Conservation (phyloP, 2,797 vertebrate species). For the Galaxias olidus region DNA sequence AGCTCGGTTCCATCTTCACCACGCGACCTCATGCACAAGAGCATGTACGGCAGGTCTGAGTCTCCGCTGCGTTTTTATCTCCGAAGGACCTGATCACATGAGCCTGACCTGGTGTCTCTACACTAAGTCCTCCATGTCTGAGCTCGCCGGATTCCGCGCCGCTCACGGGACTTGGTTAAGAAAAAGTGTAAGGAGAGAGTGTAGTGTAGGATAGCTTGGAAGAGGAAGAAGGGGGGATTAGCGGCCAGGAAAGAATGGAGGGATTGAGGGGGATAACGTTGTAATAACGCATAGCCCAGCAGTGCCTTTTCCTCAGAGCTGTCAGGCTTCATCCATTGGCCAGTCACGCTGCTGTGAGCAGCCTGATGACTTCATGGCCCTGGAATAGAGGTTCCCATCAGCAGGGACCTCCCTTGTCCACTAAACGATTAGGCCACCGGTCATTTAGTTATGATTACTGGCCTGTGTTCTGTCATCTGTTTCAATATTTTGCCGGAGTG, state of each 20-base stretch:
- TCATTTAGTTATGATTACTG: slow-evolving; percentile 67
- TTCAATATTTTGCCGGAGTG: slow-evolving; percentile 46
- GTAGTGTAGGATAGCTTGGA: slow-evolving; percentile 14
- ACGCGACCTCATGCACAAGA: no score
- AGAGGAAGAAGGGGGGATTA: slow-evolving; percentile 35
- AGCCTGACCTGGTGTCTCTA: no score
- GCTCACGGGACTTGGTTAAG: no score
- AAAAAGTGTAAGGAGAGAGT: background rate
- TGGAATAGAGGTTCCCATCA: slow-evolving; percentile 67
- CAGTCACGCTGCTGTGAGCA: slow-evolving; percentile 61
- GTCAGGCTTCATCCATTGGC: slow-evolving; percentile 63
- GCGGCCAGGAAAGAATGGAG: slow-evolving; percentile 30
- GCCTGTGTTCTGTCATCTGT: slow-evolving; percentile 56
- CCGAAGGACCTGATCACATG: no score
- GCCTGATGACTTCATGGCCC: slow-evolving; percentile 72
- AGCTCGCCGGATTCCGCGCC: no score
- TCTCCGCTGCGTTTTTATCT: no score
- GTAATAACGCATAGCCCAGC: slow-evolving; percentile 54
- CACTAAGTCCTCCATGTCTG: no score
- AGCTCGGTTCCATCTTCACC: background rate
- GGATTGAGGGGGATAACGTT: slow-evolving; percentile 29
- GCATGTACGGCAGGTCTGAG: no score
- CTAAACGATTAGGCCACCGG: slow-evolving; percentile 66
- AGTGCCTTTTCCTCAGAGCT: slow-evolving; percentile 51
- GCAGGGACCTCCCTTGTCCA: slow-evolving; percentile 60